These are phyloP conservation scores for Berghia stephanieae DNA, from an alignment of 1,140 invertebrate species.

Conservation along the genomic window DNA sequence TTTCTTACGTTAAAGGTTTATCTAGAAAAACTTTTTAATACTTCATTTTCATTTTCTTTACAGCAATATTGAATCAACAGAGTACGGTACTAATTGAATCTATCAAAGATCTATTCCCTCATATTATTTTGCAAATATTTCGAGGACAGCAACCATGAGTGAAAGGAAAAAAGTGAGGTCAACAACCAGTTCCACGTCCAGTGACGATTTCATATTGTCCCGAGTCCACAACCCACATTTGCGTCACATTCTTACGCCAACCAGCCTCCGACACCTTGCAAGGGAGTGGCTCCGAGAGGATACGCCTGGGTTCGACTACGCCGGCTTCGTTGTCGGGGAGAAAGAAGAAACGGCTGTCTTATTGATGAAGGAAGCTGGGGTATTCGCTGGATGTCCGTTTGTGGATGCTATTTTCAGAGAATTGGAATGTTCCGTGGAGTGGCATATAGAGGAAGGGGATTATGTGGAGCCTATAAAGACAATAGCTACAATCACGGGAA, in stretches of 20 bases:
- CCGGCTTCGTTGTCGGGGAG: slow-evolving; percentile 65
- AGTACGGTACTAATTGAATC: no score
- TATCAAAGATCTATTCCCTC: no score
- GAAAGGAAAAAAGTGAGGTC: no score
- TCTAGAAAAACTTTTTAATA: no score
- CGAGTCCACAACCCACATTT: slow-evolving; percentile 43
- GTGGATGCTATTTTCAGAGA: slow-evolving; percentile 66
- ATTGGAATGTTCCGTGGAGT: slow-evolving; percentile 63
- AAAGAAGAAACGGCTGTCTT: slow-evolving; percentile 60
- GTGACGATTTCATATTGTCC: slow-evolving; percentile 37
- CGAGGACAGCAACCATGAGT: no score
- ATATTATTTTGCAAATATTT: no score
- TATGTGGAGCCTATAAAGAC: slow-evolving; percentile 47
- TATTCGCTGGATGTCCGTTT: slow-evolving; percentile 68
- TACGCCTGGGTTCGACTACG: slow-evolving; percentile 65
- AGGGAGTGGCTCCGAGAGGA: slow-evolving; percentile 66
- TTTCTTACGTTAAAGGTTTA: no score
- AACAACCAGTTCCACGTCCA: background rate
- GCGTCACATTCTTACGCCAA: slow-evolving; percentile 54
- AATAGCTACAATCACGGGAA: slow-evolving; percentile 63
- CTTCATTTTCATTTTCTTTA: no score
- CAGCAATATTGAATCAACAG: no score
- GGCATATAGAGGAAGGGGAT: slow-evolving; percentile 60
- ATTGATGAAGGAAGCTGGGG: slow-evolving; percentile 62
- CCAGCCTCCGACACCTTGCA: slow-evolving; percentile 54